These are phyloP conservation scores for Bujurquina vittata DNA, from an alignment of 2,113 vertebrate genomes.

Conservation along the genomic window DNA sequence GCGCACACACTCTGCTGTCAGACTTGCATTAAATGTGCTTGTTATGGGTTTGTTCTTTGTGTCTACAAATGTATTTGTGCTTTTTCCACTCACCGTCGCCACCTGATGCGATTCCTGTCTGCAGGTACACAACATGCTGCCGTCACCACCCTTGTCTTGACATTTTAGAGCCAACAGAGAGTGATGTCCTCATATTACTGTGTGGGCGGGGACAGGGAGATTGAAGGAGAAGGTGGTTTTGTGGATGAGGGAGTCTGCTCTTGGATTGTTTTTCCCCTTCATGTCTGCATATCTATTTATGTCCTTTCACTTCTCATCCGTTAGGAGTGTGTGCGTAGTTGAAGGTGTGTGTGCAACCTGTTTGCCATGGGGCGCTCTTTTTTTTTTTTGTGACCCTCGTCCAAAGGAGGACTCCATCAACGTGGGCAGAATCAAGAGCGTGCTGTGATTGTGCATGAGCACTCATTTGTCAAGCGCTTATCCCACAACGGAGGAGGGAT, in stretches of 20 bases:
- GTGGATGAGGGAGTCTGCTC: not conserved
- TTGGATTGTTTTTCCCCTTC: conserved; percentile 47
- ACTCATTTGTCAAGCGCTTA: conserved; percentile 75
- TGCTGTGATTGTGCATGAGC: conserved; percentile 66
- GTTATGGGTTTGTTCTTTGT: conserved; percentile 31
- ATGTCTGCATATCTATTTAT: conserved; percentile 46
- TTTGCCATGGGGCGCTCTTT: conserved; percentile 16
- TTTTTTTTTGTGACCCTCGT: conserved; percentile 19
- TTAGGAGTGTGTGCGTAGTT: conserved; percentile 39
- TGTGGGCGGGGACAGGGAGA: conserved; percentile 20
- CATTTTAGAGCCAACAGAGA: conserved; percentile 66
- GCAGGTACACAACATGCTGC: conserved; percentile 51
- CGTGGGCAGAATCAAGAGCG: conserved; percentile 63
- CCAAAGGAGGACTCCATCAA: conserved; percentile 65
- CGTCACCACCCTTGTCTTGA: conserved; percentile 58
- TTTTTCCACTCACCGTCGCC: conserved; percentile 1
- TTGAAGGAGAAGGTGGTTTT: not conserved
- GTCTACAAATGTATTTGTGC: conserved; percentile 34
- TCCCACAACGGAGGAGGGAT: conserved; percentile 66
- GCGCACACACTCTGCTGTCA: conserved; percentile 22
- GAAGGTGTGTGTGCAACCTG: conserved; percentile 12
- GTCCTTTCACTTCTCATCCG: conserved; percentile 61
- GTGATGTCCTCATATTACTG: conserved; percentile 67
- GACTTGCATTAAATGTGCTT: conserved; percentile 40
- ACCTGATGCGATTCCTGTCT: conserved; percentile 52